Evolutionary conservation across 2,888 invertebrate species (phyloP).

Genomic region (Monoplex corrugatus): DNA sequence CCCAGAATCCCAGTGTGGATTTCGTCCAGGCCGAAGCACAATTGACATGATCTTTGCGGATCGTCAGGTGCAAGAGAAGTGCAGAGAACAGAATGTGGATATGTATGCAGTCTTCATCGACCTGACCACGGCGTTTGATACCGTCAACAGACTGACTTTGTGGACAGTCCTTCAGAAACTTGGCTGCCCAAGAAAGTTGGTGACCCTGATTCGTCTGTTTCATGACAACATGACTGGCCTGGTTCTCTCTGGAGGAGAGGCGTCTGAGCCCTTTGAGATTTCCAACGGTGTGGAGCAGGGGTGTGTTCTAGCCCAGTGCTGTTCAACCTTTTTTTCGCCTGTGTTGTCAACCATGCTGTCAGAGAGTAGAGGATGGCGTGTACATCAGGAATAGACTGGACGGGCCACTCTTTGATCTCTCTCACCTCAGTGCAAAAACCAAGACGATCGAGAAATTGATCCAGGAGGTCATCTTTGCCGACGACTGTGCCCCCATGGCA

Average conservation of each 20-base stretch:
- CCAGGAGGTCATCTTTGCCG: not conserved
- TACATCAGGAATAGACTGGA: conserved; percentile 11
- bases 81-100: not conserved
- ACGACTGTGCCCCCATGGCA: not conserved
- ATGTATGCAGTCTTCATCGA: not conserved
- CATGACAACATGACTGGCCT: not conserved
- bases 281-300: not conserved
- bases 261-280: not conserved
- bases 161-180: not conserved
- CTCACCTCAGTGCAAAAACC: conserved; percentile 3
- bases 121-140: conserved; percentile 30
- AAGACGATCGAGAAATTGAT: not conserved
- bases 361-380: not conserved
- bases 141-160: not conserved
- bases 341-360: not conserved
- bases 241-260: not conserved
- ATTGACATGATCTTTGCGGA: not conserved
- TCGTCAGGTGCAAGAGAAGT: not conserved
- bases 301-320: conserved; percentile 22
- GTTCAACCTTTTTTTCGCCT: not conserved
- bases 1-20: conserved; percentile 19
- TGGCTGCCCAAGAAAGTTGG: not conserved
- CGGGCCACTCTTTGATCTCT: conserved; percentile 15
- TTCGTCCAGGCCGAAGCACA: not conserved
- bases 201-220: not conserved